Conservation (phyloP, 2,113 vertebrate genomes). For the Callithrix jacchus region DNA sequence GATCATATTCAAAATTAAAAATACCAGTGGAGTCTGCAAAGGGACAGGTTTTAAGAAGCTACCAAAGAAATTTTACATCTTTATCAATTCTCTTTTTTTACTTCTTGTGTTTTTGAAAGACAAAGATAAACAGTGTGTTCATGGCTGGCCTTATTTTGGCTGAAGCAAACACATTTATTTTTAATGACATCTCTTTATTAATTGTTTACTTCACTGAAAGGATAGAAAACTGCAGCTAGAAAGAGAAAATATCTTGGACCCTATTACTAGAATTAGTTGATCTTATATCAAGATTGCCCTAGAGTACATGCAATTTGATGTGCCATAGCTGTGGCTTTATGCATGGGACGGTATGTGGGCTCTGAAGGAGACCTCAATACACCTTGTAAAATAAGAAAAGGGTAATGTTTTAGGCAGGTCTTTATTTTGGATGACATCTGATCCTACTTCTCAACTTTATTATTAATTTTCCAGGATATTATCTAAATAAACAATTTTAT, state of each 20-base stretch:
- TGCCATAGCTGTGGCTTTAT: constrained; percentile 49
- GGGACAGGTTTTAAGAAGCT: neutral
- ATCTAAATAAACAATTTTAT: neutral
- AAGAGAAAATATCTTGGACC: constrained; percentile 72
- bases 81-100: neutral
- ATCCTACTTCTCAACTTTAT: constrained; percentile 54
- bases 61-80: neutral
- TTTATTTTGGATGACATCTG: neutral
- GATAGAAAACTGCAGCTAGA: constrained; percentile 63
- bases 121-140: neutral
- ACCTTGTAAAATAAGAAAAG: constrained; percentile 67
- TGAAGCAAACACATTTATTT: constrained; percentile 39
- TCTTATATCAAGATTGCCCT: constrained; percentile 66
- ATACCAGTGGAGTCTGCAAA: neutral
- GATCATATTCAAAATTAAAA: neutral
- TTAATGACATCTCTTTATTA: constrained; percentile 61
- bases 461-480: neutral
- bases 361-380: constrained; percentile 61
- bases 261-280: constrained; percentile 71
- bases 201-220: constrained; percentile 66
- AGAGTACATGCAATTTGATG: constrained; percentile 57
- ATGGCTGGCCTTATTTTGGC: neutral
- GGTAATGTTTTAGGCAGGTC: constrained; percentile 63
- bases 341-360: neutral
- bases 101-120: neutral